Base-by-base conservation (phyloP, 2,888 invertebrate genomes). In the Ophraella communa region DNA sequence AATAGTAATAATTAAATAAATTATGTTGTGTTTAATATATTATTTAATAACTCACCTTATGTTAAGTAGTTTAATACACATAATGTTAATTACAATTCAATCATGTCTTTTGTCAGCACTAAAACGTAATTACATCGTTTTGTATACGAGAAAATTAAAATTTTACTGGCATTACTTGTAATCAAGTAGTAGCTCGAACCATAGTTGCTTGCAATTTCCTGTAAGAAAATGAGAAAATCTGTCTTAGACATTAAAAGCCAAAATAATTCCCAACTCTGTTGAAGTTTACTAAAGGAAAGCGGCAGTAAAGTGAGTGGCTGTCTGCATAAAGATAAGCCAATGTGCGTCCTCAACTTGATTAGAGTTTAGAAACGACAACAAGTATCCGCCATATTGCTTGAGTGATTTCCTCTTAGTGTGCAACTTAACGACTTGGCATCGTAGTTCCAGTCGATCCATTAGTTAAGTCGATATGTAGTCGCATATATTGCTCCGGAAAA, bases 201-300 rank as follows among this genome's bases (percentile, higher is more conserved):
- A 53, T 60, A 60, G 60, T 60, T 60, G 65, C 47, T 53, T 44
- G 65, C 54, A 65, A 65, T 65, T 65, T 65, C 65, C 65, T 65
- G 62, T 57, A 58, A 62, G 65, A 65, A 65, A 62, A 62, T 61
- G 65, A 58, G 65, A 65, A 65, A 65, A 62, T 65, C 65, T 65
- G 65, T 65, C 62, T 62, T 45, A 57, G 57, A 56, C 65, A 65
- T 65, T 65, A 65, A 62, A 65, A 65, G 60, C 65, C 44, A 53
- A 58, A 62, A 65, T 65, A 62, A 65, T 54, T 65, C 54, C 53
- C 54, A 58, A 62, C 58, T 65, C 62, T 33, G 57, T 65, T 61
- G 62, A 62, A 65, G 65, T 65, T 64, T 65, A 51, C 24, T 27
- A 51, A 51, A 51, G 49, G 49, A 51, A 17, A 62, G 56, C 49